phyloP scores from a whole-genome alignment of 2,797 vertebrate species.

The Heliangelus exortis region DNA sequence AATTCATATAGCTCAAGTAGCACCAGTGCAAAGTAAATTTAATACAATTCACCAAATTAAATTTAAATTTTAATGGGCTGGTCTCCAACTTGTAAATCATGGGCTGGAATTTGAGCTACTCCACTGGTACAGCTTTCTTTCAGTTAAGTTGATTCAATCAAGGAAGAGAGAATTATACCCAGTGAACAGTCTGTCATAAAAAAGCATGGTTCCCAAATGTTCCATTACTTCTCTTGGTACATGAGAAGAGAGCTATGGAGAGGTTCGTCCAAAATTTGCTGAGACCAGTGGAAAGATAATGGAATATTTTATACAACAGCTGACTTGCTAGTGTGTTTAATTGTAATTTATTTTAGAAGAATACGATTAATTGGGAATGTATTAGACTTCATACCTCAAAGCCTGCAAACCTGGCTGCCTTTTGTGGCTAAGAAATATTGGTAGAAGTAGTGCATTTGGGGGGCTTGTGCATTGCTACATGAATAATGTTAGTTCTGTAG shows the following conservation, averaged over 20 bases:
- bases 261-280: background rate
- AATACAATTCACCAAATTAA: constrained; percentile 53
- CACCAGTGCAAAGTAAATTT: constrained; percentile 41
- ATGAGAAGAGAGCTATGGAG: background rate
- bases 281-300: background rate
- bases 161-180: background rate
- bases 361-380: background rate
- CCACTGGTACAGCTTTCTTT: background rate
- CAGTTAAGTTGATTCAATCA: background rate
- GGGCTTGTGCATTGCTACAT: background rate
- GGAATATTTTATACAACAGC: background rate
- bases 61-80: constrained; percentile 34
- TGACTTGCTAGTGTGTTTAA: background rate
- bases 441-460: background rate
- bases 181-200: background rate
- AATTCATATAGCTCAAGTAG: constrained; percentile 56
- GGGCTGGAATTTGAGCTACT: background rate
- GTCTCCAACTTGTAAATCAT: constrained; percentile 27
- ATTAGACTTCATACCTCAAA: background rate
- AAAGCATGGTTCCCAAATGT: background rate
- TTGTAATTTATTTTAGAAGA: background rate
- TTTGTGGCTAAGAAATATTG: background rate
- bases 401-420: background rate
- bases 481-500: background rate
- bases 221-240: background rate